phyloP scores from a whole-genome alignment of 2,113 vertebrate species.

The Polypterus bichir region DNA sequence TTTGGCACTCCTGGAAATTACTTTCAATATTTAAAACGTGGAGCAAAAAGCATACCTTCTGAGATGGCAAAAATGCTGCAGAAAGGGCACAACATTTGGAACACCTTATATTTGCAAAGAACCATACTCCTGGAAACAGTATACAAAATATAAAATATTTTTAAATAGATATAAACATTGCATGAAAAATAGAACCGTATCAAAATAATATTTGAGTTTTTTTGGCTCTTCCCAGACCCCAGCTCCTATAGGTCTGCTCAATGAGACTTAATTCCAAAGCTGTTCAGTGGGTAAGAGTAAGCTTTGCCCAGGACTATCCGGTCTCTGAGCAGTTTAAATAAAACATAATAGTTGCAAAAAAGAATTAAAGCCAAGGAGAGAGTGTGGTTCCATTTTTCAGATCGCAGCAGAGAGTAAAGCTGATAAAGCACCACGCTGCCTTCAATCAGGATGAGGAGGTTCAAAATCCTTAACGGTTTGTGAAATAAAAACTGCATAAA shows the following conservation, averaged over 20 bases:
- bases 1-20: conserved; percentile 2
- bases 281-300: conserved; percentile 75
- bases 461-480: conserved; percentile 92
- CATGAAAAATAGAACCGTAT: conserved; percentile 98
- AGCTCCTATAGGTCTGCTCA: conserved; percentile 34
- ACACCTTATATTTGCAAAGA: conserved; percentile 5
- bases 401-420: conserved; percentile 88
- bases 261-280: conserved; percentile 81
- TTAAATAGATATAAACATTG: conserved; percentile 99
- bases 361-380: conserved; percentile 94
- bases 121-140: conserved; percentile 52
- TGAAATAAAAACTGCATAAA: conserved; percentile 82
- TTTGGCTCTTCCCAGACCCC: conserved; percentile 37
- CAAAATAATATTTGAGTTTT: conserved; percentile 84
- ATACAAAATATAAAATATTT: conserved; percentile 99
- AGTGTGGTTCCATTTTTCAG: conserved; percentile 97
- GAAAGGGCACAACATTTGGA: background rate
- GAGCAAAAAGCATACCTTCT: conserved; percentile 2
- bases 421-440: conserved; percentile 91
- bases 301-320: conserved; percentile 92
- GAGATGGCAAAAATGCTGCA: background rate
- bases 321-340: conserved; percentile 95
- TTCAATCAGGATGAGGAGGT: conserved; percentile 90
- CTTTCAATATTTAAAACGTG: conserved; percentile 1
- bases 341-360: conserved; percentile 96